Evolutionary conservation across 2,797 vertebrate species (phyloP), one percentile per base, ranked within the genome.

Genomic region (Knipowitschia caucasica): DNA sequence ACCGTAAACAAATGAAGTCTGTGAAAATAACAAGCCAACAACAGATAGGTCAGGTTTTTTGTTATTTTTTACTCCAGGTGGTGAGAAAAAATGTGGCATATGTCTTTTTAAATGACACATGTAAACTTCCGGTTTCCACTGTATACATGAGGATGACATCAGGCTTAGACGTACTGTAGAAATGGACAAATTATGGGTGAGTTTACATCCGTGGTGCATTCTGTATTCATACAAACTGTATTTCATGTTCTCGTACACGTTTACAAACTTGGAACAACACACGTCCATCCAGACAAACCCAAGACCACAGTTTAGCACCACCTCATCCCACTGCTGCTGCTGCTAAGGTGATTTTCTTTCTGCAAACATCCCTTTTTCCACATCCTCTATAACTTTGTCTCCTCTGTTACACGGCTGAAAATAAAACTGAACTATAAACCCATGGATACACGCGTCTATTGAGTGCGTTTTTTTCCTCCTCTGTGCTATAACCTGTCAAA

Each of bases 281-380:
- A n/a, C n/a, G n/a, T 75, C 29, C 21, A 8, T 35, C 53, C n/a
- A 18, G 54, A 55, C 44, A 72, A 69, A 70, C 53, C 75, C 51
- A n/a, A 23, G 54, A 43, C 57, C 51, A 53, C 59, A 76, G 65
- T 75, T n/a, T n/a, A 66, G 69, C 51, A 46, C 53, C 58, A 77
- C 63, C 75, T 65, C 74, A 71, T 44, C 62, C 45, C n/a, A n/a
- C n/a, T 50, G 14, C 23, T 46, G 65, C 49, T 50, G 17, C 23
- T 53, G 67, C 56, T 53, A 42, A 73, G 62, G 36, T 45, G 50
- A 60, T 78, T 84, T 79, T 71, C 68, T 52, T 59, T 72, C 68
- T 69, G 59, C 67, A 71, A 69, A 55, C 54, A 27, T 56, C 53
- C 50, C 54, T 59, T 63, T 70, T 69, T 69, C 24, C 40, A 31